Percentiles rank a stretch among this genome's conserved stretches.
These are phyloP conservation scores for Diarsia dahlii DNA, from an alignment of 2,888 invertebrate species.

Conservation along the genomic window DNA sequence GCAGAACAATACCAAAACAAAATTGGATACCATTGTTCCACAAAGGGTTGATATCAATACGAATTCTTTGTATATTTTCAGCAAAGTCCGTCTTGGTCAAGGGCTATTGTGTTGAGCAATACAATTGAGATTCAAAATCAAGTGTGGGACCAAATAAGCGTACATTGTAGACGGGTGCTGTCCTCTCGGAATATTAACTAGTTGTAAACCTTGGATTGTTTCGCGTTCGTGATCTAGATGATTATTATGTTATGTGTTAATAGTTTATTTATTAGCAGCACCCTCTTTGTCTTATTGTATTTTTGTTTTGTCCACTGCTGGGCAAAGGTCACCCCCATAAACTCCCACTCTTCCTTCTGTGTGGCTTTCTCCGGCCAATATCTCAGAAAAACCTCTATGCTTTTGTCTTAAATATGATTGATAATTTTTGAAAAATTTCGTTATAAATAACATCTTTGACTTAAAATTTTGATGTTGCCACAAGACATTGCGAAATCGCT, in stretches of 20 bases:
- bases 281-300: not conserved
- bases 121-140: slow-evolving; percentile 66
- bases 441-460: not conserved
- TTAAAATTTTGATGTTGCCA: not conserved
- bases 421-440: not conserved
- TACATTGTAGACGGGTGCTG: slow-evolving; percentile 55
- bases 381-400: not conserved
- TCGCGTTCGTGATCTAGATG: slow-evolving; percentile 63
- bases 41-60: slow-evolving; percentile 62
- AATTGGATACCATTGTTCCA: slow-evolving; percentile 62
- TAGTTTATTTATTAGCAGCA: slow-evolving; percentile 39
- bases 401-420: not conserved
- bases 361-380: not conserved
- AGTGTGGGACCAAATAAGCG: slow-evolving; percentile 64
- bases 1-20: slow-evolving; percentile 58
- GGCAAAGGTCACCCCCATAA: not conserved
- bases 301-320: not conserved
- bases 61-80: slow-evolving; percentile 65
- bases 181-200: slow-evolving; percentile 64
- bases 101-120: slow-evolving; percentile 64
- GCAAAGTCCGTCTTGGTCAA: slow-evolving; percentile 62
- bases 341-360: not conserved
- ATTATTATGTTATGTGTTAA: slow-evolving; percentile 49
- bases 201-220: slow-evolving; percentile 58
- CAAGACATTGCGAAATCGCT: slow-evolving; percentile 13